Evolutionary conservation across 2,888 invertebrate genomes (phyloP).

Genomic region (Cephus spinipes): DNA sequence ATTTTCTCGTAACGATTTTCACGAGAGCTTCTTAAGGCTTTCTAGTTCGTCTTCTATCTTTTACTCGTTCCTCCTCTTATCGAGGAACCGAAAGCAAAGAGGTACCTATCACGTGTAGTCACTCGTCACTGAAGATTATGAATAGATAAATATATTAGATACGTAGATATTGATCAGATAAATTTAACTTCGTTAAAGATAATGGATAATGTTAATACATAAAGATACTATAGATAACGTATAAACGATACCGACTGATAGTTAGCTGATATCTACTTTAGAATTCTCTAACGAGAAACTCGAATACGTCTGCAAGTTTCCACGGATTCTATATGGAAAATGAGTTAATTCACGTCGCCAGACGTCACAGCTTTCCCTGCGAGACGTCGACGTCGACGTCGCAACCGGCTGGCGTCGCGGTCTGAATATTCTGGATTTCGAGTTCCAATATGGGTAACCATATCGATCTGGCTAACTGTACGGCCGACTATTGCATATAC

Average conservation of each 20-base stretch:
- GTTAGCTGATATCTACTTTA: background rate
- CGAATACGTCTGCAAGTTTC: background rate
- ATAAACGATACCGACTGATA: background rate
- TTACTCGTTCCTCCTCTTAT: background rate
- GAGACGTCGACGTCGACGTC: background rate
- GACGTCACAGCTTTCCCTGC: background rate
- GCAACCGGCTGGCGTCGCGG: background rate
- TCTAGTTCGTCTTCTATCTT: background rate
- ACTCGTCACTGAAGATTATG: too few relatives aligned
- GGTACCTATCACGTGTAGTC: background rate
- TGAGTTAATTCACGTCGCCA: background rate
- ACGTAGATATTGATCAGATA: background rate
- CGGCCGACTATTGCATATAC: background rate
- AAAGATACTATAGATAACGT: background rate
- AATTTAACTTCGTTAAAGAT: background rate
- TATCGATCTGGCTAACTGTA: background rate
- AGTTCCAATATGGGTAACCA: background rate
- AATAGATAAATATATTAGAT: background rate
- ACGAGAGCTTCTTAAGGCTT: background rate
- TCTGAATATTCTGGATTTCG: background rate
- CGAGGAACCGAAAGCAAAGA: background rate
- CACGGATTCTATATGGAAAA: background rate
- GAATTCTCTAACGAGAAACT: background rate
- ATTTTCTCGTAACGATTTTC: conserved; percentile 13
- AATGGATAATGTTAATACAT: background rate